Percentiles rank a stretch among this genome's conserved stretches.
Conservation (phyloP, 2,113 vertebrate species). For the Suncus etruscus region DNA sequence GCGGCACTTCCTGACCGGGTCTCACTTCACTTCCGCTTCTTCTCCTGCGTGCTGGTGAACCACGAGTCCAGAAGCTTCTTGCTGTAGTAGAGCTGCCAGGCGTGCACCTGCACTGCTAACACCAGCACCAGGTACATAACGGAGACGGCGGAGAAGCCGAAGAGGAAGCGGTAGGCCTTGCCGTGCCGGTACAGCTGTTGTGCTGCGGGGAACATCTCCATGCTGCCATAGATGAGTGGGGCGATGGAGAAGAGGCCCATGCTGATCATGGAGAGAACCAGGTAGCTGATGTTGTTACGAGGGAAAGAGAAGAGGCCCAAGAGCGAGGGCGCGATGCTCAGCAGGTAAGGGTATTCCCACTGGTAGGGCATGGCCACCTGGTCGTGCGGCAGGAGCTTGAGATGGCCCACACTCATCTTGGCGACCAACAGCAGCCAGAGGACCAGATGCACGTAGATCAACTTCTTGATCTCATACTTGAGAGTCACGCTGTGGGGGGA, state of each 20-base stretch:
- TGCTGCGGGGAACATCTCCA: slow-evolving; percentile 98
- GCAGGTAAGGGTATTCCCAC: slow-evolving; percentile 97
- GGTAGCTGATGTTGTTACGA: slow-evolving; percentile 97
- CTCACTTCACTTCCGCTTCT: slow-evolving; percentile 97
- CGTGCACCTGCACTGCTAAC: slow-evolving; percentile 95
- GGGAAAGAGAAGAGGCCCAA: slow-evolving; percentile 95
- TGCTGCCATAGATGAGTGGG: slow-evolving; percentile 95
- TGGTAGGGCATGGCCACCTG: slow-evolving; percentile 96
- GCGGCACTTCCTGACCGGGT: neutral
- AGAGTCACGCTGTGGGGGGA: slow-evolving; percentile 91
- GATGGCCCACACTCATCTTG: slow-evolving; percentile 93
- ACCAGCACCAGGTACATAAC: slow-evolving; percentile 96
- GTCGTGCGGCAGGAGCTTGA: slow-evolving; percentile 93
- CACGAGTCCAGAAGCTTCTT: slow-evolving; percentile 98
- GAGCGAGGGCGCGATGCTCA: slow-evolving; percentile 93
- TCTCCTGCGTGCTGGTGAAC: slow-evolving; percentile 97
- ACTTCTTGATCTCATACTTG: slow-evolving; percentile 97
- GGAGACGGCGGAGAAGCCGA: slow-evolving; percentile 93
- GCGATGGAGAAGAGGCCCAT: slow-evolving; percentile 95
- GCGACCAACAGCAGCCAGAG: slow-evolving; percentile 94
- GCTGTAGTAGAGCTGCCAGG: slow-evolving; percentile 98
- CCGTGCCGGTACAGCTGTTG: slow-evolving; percentile 97
- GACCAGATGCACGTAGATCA: slow-evolving; percentile 94
- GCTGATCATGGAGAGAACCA: slow-evolving; percentile 98
- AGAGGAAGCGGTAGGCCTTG: slow-evolving; percentile 97